Base-by-base conservation (phyloP, 1,140 invertebrate genomes). In the Nasonia giraulti region DNA sequence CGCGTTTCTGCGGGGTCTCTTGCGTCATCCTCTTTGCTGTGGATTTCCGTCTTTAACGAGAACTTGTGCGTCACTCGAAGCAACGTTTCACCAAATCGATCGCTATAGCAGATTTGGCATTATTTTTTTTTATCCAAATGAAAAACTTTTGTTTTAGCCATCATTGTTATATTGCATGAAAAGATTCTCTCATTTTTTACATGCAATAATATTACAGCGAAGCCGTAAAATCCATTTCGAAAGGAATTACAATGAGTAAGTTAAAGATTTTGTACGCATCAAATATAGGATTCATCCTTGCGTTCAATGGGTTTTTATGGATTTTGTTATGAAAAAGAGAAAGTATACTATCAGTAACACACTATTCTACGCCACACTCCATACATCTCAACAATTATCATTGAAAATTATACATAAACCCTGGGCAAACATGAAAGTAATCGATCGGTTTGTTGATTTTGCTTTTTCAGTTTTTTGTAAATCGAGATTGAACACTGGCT, bases 391-490 rank as follows among this genome's bases (percentile, higher is more conserved):
- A 66, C 0, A 33, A 68, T 14, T 33, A n/a, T 73, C 68, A 84
- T 40, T 62, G 82, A 40, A 71, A 50, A 10, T 33, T 78, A 4
- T 47, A 80, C 84, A 84, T 88, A 91, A 91, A 91, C 91, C 91
- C 91, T 91, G 91, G 91, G 91, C 91, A 91, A 85, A 68, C 23
- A 79, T 7, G 40, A 73, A 40, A 40, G 71, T 69, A 69, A 71
- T 2, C 11, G 23, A 31, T 71, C 68, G 68, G 14, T 31, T 33
- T 62, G 55, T 62, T 5, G 20, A 62, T n/a, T 62, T 62, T 62
- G 20, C 55, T n/a, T 62, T 62, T 62, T n/a, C 55, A 62, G 20
- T 62, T n/a, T 62, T 44, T 62, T 62, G 55, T n/a, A 62, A 20
- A n/a, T 62, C 17, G 55, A 62, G 17, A n/a, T 62, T 62, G 55